Percentiles rank a stretch among this genome's conserved stretches.
phyloP scores from a whole-genome alignment of 1,140 invertebrate species.

The Chymomyza costata region DNA sequence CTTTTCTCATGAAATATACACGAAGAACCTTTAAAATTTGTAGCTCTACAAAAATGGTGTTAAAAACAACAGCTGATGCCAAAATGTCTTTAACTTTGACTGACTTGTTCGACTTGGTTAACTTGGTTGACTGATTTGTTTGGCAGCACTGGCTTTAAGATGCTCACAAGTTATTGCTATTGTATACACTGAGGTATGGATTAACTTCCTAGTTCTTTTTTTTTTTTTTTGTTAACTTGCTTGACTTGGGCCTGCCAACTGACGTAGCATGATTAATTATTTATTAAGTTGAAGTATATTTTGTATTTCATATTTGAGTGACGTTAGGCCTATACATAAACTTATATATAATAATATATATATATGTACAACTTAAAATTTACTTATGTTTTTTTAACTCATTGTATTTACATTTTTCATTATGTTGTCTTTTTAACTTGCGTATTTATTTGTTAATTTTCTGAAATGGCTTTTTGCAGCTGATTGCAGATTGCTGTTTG shows the following conservation, averaged over 20 bases:
- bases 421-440: conserved; percentile 10
- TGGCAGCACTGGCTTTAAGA: conserved; percentile 35
- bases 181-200: neutral
- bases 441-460: conserved; percentile 41
- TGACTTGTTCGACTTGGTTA: neutral
- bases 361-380: conserved; percentile 1
- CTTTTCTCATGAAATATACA: conserved; percentile 47
- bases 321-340: too few species aligned
- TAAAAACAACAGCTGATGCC: conserved; percentile 43
- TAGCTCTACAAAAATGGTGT: conserved; percentile 36
- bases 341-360: conserved; percentile 20
- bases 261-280: conserved; percentile 45
- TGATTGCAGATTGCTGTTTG: conserved; percentile 27
- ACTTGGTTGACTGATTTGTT: conserved; percentile 25
- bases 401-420: conserved; percentile 8
- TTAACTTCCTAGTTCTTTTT: conserved; percentile 13
- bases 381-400: neutral
- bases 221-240: neutral
- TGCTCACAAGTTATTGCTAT: conserved; percentile 18
- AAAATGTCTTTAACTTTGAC: conserved; percentile 17
- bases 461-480: conserved; percentile 28
- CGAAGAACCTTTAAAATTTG: conserved; percentile 30
- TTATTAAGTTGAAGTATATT: conserved; percentile 18
- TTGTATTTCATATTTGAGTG: conserved; percentile 26
- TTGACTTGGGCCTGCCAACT: conserved; percentile 19